Conservation (phyloP, 2,113 vertebrate species). For the Circaetus cinerascens region DNA sequence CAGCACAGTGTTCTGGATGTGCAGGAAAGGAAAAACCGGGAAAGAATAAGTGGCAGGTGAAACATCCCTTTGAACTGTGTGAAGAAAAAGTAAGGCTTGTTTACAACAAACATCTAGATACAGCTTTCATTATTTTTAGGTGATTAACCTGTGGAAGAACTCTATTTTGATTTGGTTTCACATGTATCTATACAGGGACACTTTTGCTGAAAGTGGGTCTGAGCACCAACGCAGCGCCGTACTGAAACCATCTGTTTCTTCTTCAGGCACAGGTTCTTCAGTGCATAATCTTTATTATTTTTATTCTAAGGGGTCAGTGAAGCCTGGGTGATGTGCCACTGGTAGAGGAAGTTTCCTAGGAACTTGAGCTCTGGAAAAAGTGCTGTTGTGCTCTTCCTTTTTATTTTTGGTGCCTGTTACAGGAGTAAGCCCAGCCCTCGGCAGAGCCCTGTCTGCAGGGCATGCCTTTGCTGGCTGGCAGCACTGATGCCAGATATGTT, state of each 20-base stretch:
- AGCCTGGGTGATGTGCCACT: too few species aligned
- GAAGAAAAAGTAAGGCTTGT: background rate
- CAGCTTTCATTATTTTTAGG: background rate
- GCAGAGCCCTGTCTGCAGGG: background rate
- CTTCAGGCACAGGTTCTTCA: background rate
- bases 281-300: background rate
- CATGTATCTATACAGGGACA: too few species aligned
- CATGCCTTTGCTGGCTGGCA: too few species aligned
- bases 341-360: background rate
- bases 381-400: background rate
- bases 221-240: rapidly evolving
- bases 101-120: background rate
- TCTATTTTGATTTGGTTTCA: background rate
- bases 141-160: background rate
- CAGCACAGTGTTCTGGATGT: background rate
- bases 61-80: background rate
- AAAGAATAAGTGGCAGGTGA: background rate
- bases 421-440: background rate
- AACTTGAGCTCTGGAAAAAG: background rate
- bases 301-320: background rate
- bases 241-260: rapidly evolving
- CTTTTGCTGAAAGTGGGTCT: background rate
- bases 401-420: too few species aligned
- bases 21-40: background rate
- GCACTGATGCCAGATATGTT: rapidly evolving